Evolutionary conservation across 2,797 vertebrate species (phyloP), one percentile per base, ranked within the genome.

Genomic region (Hipposideros larvatus): DNA sequence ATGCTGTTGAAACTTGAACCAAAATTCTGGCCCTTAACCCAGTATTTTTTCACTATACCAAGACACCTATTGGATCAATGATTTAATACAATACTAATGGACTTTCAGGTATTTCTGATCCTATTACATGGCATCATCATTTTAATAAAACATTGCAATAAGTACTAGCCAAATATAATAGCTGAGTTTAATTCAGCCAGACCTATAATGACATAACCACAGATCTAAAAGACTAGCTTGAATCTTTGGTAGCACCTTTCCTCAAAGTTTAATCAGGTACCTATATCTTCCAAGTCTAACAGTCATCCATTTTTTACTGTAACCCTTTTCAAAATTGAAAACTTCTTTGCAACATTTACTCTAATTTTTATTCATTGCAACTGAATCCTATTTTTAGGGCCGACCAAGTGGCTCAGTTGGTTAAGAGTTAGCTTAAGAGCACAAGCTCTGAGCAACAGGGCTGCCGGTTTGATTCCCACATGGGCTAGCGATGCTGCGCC

Each of bases 91-190:
- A 53, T 57, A 16, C 24, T 61, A 66, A 18, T 84, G 24, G 13
- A 5, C 66, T 88, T 31, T 85, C 70, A 70, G 48, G 6, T 86
- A 65, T 79, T 80, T 31, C 13, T 71, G 34, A 43, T 77, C 46
- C 18, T 79, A 68, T 71, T 57, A 84, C 13, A 63, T 21, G 10
- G 19, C 14, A 24, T 51, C 71, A 61, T 43, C 24, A 82, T 80
- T 73, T 92, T 55, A 85, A 51, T 66, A 92, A 89, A 78, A 57
- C 11, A 37, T 73, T 84, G 18, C 7, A 84, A 77, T 95, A 71
- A 48, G 7, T 53, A 37, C 79, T 65, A 78, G 11, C 43, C 24
- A 95, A 87, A 88, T 63, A 8, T 37, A 16, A 95, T 46, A 90
- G 16, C 10, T 75, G 9, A 71, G 2, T 57, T 79, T 86, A 82